Conservation (phyloP, 2,797 vertebrate species). For the Pipistrellus kuhlii region DNA sequence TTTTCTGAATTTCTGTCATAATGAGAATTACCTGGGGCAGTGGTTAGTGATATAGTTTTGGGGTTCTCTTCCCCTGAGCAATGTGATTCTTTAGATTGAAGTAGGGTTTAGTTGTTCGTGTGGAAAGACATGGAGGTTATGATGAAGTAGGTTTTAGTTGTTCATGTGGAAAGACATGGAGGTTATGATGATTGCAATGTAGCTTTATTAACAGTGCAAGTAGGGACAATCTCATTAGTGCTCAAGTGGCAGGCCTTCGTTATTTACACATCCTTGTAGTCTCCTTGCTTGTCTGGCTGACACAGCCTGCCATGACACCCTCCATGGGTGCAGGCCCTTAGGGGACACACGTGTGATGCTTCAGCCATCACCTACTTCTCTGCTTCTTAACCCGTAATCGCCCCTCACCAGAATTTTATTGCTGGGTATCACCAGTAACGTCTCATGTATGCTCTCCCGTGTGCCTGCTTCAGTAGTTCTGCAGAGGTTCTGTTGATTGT, state of each 20-base stretch:
- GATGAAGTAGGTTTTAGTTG: not conserved
- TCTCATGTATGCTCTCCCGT: not conserved
- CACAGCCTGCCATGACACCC: not conserved
- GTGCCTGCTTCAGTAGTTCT: not conserved
- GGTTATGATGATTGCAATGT: not conserved
- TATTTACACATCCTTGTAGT: not conserved
- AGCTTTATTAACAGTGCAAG: not conserved
- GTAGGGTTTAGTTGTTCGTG: not conserved
- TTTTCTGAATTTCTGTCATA: conserved; percentile 30
- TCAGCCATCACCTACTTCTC: not conserved
- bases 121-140: not conserved
- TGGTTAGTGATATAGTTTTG: conserved; percentile 31
- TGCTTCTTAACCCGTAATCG: not conserved
- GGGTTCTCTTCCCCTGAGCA: not conserved
- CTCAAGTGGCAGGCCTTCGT: not conserved
- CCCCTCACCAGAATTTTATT: not conserved
- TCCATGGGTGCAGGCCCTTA: not conserved
- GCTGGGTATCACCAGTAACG: not conserved
- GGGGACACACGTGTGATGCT: not conserved
- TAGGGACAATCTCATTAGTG: not conserved
- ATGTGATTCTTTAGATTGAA: not conserved
- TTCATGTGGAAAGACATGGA: not conserved
- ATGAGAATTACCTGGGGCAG: conserved; percentile 7
- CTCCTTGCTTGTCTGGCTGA: not conserved
- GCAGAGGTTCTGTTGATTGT: not conserved